phyloP scores from a whole-genome alignment of 2,113 vertebrate species.

The Serilophus lunatus region DNA sequence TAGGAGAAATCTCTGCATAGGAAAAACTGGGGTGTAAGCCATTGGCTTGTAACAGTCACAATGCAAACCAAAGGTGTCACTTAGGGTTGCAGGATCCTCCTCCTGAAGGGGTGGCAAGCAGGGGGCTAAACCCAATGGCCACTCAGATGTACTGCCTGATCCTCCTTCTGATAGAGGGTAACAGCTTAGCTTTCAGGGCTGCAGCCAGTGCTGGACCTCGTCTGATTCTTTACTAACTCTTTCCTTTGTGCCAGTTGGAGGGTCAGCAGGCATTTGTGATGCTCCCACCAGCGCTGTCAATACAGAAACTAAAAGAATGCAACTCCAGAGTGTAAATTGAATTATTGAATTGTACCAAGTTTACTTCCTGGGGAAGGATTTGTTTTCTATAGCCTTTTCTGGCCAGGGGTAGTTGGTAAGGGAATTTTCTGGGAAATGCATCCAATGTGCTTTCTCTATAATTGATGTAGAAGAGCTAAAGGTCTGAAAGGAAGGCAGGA shows the following conservation, averaged over 20 bases:
- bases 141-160: not conserved
- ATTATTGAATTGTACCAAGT: not conserved
- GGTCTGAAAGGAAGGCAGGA: not conserved
- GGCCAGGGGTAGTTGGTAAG: not conserved
- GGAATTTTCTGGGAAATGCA: not conserved
- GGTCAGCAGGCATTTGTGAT: not conserved
- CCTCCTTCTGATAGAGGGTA: not conserved
- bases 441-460: not conserved
- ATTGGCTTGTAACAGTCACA: not conserved
- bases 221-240: not conserved
- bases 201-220: not conserved
- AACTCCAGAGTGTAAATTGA: not conserved
- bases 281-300: not conserved
- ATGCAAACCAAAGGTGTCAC: not conserved
- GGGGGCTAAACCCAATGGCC: not conserved
- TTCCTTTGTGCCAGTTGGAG: not conserved
- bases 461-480: not conserved
- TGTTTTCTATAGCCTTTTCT: not conserved
- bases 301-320: not conserved
- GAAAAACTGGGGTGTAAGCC: not conserved
- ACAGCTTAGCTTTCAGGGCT: not conserved
- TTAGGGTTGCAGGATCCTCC: not conserved
- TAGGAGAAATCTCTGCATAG: not conserved
- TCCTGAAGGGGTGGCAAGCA: not conserved
- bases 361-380: not conserved